Base-by-base conservation (phyloP, 2,888 invertebrate genomes). In the Pherbina coryleti region DNA sequence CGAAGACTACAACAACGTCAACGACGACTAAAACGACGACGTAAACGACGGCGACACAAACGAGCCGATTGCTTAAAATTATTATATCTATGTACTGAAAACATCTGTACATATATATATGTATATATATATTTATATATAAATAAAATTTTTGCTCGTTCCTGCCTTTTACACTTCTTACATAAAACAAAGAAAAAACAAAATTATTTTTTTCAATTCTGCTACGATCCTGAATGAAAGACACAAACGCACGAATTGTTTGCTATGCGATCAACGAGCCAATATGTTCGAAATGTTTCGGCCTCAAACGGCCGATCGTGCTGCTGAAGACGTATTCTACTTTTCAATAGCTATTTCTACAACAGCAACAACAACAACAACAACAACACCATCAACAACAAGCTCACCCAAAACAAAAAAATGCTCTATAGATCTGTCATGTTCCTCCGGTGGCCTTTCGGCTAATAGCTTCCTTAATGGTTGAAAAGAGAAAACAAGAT, bases 21-120 rank as follows among this genome's bases (percentile, higher is more conserved):
- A 78, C 75, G 67, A 75, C 70, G 53, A 22, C 57, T 49, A 79
- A 60, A 53, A 74, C 73, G 67, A 44, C 57, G 64, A 64, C 64
- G 57, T 70, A 76, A 67, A 73, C 73, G 76, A 76, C 80, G 28
- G 76, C 73, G 66, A 82, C 78, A 82, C 71, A 62, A 67, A 66
- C 51, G 55, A 25, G 31, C 67, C 28, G 53, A 44, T 75, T 28
- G 44, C 44, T 44, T 7, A 44, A 11, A 44, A 44, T 44, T 44
- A 44, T 44, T 44, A 44, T 44, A 44, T 44, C 11, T 44, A 11
- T 14, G 11, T 44, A 44, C 11, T 11, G 14, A 44, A 44, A 11
- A 44, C 11, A 44, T 11, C 44, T 11, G 14, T 14, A 44, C 44
- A 11, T 44, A 11, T 31, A 31, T 31, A 3, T 31, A 31, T 31